phyloP scores from a whole-genome alignment of 2,888 invertebrate species.

The Zele albiditarsus region DNA sequence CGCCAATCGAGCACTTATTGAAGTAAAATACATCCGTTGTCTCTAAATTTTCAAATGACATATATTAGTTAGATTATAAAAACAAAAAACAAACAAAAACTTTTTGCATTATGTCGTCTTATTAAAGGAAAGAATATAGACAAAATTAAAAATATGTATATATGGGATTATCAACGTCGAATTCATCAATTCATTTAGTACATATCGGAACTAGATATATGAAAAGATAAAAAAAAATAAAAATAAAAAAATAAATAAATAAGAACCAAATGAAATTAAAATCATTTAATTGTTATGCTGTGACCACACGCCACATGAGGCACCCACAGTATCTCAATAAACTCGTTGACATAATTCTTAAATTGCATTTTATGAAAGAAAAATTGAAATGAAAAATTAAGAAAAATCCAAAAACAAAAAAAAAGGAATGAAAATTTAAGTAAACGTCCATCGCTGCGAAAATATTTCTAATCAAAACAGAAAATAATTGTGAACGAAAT shows the following conservation, averaged over 20 bases:
- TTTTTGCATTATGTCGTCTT: conserved; percentile 1
- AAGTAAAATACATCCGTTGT: conserved; percentile 11
- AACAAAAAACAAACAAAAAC: conserved; percentile 3
- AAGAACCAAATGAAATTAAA: background rate
- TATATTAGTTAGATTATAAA: conserved; percentile 26
- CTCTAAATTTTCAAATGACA: background rate
- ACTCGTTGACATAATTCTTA: background rate
- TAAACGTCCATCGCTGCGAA: background rate
- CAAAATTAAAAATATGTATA: background rate
- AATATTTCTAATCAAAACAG: background rate
- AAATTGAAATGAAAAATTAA: background rate
- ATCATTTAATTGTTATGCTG: background rate
- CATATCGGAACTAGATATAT: background rate
- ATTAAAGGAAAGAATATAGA: background rate
- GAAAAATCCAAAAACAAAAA: background rate
- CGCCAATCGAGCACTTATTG: conserved; percentile 19
- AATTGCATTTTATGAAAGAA: background rate
- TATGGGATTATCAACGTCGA: conserved; percentile 7
- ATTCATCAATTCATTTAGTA: background rate
- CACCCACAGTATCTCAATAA: background rate
- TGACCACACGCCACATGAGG: background rate
- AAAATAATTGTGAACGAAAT: background rate
- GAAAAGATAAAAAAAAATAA: background rate
- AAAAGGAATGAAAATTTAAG: no score
- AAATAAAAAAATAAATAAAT: background rate